Evolutionary conservation across 2,888 invertebrate species (phyloP).

Genomic region (Drosophila sordidula): DNA sequence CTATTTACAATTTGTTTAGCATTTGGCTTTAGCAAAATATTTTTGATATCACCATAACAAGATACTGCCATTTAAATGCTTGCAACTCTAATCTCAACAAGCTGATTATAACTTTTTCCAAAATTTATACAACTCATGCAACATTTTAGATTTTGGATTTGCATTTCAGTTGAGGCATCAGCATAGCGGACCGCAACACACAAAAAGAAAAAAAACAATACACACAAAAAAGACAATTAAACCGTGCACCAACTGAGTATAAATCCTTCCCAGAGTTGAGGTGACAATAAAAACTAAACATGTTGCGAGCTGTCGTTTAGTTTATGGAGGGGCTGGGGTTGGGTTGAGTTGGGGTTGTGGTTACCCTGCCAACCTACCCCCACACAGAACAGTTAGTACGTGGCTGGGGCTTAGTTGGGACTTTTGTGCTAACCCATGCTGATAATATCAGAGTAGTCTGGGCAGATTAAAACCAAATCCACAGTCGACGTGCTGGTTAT

Average conservation of each 20-base stretch:
- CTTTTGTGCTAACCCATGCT: slow-evolving; percentile 48
- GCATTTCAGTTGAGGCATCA: slow-evolving; percentile 35
- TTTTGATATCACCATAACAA: slow-evolving; percentile 19
- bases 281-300: slow-evolving; percentile 67
- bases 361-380: not conserved
- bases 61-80: slow-evolving; percentile 17
- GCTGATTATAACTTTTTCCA: slow-evolving; percentile 43
- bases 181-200: slow-evolving; percentile 35
- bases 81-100: slow-evolving; percentile 28
- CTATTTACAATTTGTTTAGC: not conserved
- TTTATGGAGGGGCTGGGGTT: slow-evolving; percentile 6
- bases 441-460: slow-evolving; percentile 36
- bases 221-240: slow-evolving; percentile 37
- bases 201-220: slow-evolving; percentile 5
- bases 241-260: slow-evolving; percentile 31
- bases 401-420: slow-evolving; percentile 38
- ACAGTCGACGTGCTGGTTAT: slow-evolving; percentile 26
- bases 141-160: slow-evolving; percentile 29
- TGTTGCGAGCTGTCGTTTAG: slow-evolving; percentile 26
- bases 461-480: slow-evolving; percentile 47
- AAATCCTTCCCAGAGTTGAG: slow-evolving; percentile 33
- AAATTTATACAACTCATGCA: slow-evolving; percentile 8
- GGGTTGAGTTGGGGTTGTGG: not conserved
- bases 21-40: not conserved
- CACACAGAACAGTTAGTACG: slow-evolving; percentile 18